A percentile compares a stretch with the other conserved stretches of the same genome.
Conservation (phyloP, 2,797 vertebrate species). For the Ctenosaura bakeri region DNA sequence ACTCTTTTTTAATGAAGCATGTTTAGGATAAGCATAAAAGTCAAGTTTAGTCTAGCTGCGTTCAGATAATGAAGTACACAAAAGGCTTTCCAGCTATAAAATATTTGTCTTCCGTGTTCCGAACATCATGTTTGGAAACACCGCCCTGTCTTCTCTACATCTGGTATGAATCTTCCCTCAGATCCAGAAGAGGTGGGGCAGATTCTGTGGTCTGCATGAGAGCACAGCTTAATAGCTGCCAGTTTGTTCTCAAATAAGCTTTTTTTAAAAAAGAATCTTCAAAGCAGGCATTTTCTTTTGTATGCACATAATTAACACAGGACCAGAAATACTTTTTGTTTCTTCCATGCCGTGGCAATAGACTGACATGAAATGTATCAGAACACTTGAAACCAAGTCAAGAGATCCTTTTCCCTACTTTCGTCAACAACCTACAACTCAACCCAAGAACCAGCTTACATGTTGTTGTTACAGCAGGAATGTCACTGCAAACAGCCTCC, state of each 20-base stretch:
- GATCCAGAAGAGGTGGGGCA: constrained; percentile 58
- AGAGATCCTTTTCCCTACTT: constrained; percentile 1
- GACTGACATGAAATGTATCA: constrained; percentile 64
- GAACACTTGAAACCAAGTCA: constrained; percentile 53
- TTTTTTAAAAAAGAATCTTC: constrained; percentile 72
- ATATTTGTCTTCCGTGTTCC: constrained; percentile 58
- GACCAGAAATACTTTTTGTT: constrained; percentile 58
- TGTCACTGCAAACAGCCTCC: neutral
- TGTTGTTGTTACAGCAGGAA: neutral
- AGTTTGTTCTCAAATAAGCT: constrained; percentile 72
- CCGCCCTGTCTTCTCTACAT: constrained; percentile 72
- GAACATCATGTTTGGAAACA: constrained; percentile 73
- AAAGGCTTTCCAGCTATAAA: constrained; percentile 45
- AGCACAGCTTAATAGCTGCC: constrained; percentile 71
- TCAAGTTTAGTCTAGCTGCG: neutral
- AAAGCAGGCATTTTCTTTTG: constrained; percentile 76
- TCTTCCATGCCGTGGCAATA: constrained; percentile 62
- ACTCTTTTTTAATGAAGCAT: neutral
- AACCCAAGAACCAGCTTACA: neutral
- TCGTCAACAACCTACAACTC: neutral
- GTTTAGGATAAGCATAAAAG: neutral
- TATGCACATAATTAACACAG: constrained; percentile 68
- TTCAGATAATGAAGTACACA: constrained; percentile 47
- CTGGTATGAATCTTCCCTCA: constrained; percentile 77
- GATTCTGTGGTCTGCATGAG: constrained; percentile 64